Base-by-base conservation (phyloP, 2,113 vertebrate genomes). In the Bolborhynchus lineola region DNA sequence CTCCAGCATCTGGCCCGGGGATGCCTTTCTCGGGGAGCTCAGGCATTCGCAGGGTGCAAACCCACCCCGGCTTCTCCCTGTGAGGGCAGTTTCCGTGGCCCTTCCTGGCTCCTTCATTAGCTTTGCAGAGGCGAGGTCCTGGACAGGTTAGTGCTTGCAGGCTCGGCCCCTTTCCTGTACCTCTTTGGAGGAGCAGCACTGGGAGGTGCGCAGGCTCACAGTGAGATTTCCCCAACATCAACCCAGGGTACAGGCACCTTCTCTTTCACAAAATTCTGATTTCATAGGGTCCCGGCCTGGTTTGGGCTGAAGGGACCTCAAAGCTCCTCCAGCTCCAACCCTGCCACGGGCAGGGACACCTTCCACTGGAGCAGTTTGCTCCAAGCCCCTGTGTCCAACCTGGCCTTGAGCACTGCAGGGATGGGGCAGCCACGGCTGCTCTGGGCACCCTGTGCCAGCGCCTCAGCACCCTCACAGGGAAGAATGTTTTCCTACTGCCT, bases 101-200 rank as follows among this genome's bases (percentile, higher is more conserved):
- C 2, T 2, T 52, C 53, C 83, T 4, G 2, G 47, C 57, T 28
- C 65, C 68, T 44, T 35, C 3, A 0, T 3, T 8, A 9, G 52
- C 13, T 44, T 62, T 83, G 28, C 57, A 77, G 69, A 82, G 75
- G 46, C 1, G 1, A 87, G 28, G 29, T 35, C 64, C 35, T 21
- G n/a, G 55, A 25, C 84, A 77, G 72, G n/a, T 57, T 47, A 3
- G 24, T 6, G 17, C 68, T 44, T 31, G 31, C 1, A 1, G 26
- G 6, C 57, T 79, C 6, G 1, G 42, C 47, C 44, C 50, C 37
- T 57, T 65, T 33, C 12, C 2, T 5, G 17, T 21, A 13, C 16
- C 21, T 52, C 70, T 71, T 24, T 26, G 52, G 41, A 86, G 37
- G 7, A 52, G 50, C 55, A 90, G 55, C 23, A 25, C 5, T 4